Conservation (phyloP, 2,113 vertebrate genomes). For the Ramphastos sulfuratus region DNA sequence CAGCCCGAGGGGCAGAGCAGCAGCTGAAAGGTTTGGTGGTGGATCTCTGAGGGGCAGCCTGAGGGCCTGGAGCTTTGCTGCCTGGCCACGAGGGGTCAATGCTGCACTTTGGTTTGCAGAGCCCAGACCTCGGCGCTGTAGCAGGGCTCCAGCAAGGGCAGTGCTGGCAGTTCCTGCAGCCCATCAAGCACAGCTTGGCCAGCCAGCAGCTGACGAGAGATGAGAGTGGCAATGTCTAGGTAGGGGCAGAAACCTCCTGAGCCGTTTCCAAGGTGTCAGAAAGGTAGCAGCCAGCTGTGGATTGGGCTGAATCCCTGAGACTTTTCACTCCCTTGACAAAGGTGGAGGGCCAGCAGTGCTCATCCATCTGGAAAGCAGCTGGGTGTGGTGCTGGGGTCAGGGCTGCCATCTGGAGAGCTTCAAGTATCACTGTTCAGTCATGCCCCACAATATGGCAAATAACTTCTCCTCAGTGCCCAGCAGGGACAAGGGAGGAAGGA, state of each 20-base stretch:
- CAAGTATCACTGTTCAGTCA: background rate
- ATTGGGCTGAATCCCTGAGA: background rate
- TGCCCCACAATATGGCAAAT: background rate
- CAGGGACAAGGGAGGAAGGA: background rate
- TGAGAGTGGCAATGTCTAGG: background rate
- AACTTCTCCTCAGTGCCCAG: background rate
- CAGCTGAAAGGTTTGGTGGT: background rate
- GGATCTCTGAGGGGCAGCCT: background rate
- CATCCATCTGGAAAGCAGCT: background rate
- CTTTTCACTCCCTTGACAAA: fast-evolving
- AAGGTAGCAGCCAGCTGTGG: background rate
- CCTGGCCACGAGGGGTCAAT: background rate
- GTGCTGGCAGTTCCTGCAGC: background rate
- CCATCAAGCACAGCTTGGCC: background rate
- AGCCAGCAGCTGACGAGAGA: background rate
- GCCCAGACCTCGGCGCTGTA: background rate
- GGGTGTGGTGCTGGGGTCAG: background rate
- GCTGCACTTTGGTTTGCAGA: background rate
- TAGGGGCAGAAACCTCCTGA: background rate
- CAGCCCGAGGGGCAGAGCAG: background rate
- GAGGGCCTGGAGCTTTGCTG: background rate
- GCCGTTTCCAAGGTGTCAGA: background rate
- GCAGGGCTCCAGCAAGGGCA: background rate
- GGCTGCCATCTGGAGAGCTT: background rate
- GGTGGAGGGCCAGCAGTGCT: background rate